These are phyloP conservation scores for Orthochromis indermauri DNA, from an alignment of 2,113 vertebrate genomes.

Conservation along the genomic window DNA sequence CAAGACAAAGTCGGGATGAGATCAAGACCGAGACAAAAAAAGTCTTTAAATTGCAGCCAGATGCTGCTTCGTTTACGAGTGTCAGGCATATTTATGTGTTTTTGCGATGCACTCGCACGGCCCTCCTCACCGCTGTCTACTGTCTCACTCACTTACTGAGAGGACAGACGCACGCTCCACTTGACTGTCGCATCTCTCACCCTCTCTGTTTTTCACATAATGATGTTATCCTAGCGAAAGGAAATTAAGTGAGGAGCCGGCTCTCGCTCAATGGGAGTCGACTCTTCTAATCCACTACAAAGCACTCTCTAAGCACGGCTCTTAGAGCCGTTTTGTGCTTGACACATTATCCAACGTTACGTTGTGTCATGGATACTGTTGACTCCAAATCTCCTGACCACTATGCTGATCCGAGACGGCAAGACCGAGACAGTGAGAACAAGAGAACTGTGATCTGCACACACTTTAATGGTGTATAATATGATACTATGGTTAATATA, in stretches of 20 bases:
- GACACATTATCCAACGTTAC: no score
- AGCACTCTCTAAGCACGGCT: no score
- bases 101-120: background rate
- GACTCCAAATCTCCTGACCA: no score
- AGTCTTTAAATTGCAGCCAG: background rate
- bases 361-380: no score
- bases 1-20: background rate
- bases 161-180: background rate
- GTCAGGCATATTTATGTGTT: background rate
- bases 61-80: fast-evolving
- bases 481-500: background rate
- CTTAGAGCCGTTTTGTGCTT: no score
- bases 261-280: background rate
- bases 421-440: no score
- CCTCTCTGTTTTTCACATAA: background rate
- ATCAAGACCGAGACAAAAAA: background rate
- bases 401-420: no score
- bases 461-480: background rate
- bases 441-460: background rate
- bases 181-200: background rate
- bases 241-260: background rate
- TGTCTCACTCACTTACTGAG: background rate
- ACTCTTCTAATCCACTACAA: background rate
- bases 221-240: background rate
- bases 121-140: background rate